Percentiles rank a stretch among this genome's conserved stretches.
Evolutionary conservation across 2,888 invertebrate species (phyloP).

Genomic region (Clunio marinus): DNA sequence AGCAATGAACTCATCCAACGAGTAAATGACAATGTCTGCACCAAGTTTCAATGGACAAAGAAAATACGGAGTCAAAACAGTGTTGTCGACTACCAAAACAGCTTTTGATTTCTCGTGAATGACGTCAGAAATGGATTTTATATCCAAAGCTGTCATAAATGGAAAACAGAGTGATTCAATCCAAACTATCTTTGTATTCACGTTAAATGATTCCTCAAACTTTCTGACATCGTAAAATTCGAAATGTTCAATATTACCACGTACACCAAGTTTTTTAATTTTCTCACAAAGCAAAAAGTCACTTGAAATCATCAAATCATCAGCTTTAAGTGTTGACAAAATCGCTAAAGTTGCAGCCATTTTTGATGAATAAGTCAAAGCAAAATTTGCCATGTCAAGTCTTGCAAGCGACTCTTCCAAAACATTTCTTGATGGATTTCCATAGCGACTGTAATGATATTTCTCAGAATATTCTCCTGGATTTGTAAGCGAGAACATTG

Average conservation of each 20-base stretch:
- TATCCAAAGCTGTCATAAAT: conserved; percentile 81
- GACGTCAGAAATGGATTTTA: conserved; percentile 63
- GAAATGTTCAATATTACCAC: background rate
- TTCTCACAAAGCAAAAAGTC: conserved; percentile 97
- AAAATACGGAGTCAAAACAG: conserved; percentile 78
- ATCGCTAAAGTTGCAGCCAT: conserved; percentile 74
- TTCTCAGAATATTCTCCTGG: conserved; percentile 79
- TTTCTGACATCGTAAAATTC: background rate
- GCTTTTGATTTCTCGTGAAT: conserved; percentile 54
- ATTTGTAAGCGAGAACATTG: conserved; percentile 86
- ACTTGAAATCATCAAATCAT: conserved; percentile 86
- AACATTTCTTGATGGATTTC: conserved; percentile 87
- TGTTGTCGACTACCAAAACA: conserved; percentile 78
- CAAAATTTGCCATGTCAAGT: conserved; percentile 83
- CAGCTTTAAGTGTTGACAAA: conserved; percentile 67
- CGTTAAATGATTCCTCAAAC: background rate
- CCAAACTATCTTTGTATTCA: conserved; percentile 70
- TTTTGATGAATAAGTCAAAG: conserved; percentile 82
- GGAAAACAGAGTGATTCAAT: conserved; percentile 96
- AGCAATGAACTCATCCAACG: conserved; percentile 91
- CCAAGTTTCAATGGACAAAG: conserved; percentile 82
- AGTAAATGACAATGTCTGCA: conserved; percentile 80
- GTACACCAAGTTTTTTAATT: background rate
- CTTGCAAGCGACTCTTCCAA: conserved; percentile 86
- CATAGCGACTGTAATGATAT: conserved; percentile 88